Percentiles rank a stretch among this genome's conserved stretches.
Conservation (phyloP, 2,888 invertebrate genomes). For the Boloria euphrosyne region DNA sequence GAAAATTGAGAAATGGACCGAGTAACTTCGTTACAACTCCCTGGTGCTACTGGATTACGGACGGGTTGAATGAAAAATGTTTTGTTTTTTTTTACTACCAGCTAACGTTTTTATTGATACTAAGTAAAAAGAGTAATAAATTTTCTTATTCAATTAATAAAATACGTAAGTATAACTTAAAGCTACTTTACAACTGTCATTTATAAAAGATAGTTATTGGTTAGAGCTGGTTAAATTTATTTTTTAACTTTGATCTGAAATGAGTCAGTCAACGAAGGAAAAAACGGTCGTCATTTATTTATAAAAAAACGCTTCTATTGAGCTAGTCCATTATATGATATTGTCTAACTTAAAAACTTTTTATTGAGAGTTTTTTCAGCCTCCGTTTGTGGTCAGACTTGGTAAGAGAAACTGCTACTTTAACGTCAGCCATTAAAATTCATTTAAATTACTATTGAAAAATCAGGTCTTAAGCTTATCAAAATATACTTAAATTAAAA, state of each 20-base stretch:
- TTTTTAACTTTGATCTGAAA: no score
- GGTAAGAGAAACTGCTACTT: no score
- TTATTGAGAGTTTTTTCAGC: no score
- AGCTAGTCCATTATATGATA: no score
- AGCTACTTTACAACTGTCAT: no score
- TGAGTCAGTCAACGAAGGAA: no score
- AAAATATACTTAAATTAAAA: not conserved
- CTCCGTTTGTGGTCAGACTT: no score
- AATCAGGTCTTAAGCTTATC: not conserved
- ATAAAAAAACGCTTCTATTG: no score
- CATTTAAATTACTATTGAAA: not conserved
- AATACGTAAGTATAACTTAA: not conserved
- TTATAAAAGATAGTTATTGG: no score
- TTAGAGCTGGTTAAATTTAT: no score
- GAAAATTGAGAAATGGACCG: slow-evolving; percentile 82
- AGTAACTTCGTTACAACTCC: slow-evolving; percentile 78
- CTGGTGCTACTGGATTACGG: slow-evolving; percentile 63
- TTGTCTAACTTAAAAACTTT: no score
- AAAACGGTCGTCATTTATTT: no score
- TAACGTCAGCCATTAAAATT: not conserved
- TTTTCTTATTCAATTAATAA: not conserved
- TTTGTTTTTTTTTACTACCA: slow-evolving; percentile 56
- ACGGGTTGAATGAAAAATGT: slow-evolving; percentile 73
- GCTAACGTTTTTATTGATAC: slow-evolving; percentile 32
- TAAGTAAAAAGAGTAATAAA: slow-evolving; percentile 8